Evolutionary conservation across 2,113 vertebrate genomes (phyloP), one percentile per base, ranked within the genome.

Genomic region (Pelmatolapia mariae): DNA sequence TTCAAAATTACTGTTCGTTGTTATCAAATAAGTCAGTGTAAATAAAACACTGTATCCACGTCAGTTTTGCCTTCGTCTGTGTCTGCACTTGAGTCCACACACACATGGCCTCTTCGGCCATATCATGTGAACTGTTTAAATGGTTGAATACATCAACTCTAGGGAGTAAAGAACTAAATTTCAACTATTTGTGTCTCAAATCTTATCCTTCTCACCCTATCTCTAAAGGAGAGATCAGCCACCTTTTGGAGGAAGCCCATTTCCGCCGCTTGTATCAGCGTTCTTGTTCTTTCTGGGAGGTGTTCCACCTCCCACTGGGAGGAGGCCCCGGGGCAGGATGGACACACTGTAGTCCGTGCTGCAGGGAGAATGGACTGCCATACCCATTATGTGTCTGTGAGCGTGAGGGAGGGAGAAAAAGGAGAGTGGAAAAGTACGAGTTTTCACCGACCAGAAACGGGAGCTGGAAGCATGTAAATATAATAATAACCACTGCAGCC

Each of bases 381-480:
- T 52, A 50, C 8, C 47, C 18, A 2, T 50, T 19, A 50, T 50
- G 47, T 50, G 47, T 19, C 47, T 50, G 47, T 50, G 47, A 19
- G 47, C 1, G 18, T 5, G 2, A 50, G 0, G 16, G 18, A 50
- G 47, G 16, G 47, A 19, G 16, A 50, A 50, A 50, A 50, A 50
- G 47, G 47, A 31, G 5, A 31, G 29, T 31, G 5, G 29, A 19
- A 50, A 50, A 50, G 47, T 50, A 50, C 1, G 1, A 50, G 8
- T 3, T 50, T 0, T 22, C 50, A 52, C 2, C 1, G 19, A n/a
- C 19, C 50, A 52, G 3, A n/a, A 52, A n/a, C 5, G 3, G 19
- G 9, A 52, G 50, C 0, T 52, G 50, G 50, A 52, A 52, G 50
- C 9, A 52, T 52, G 50, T 52, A 52, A 52, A 52, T 52, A 52